phyloP scores from a whole-genome alignment of 2,797 vertebrate genomes.

The Okamejei kenojei region DNA sequence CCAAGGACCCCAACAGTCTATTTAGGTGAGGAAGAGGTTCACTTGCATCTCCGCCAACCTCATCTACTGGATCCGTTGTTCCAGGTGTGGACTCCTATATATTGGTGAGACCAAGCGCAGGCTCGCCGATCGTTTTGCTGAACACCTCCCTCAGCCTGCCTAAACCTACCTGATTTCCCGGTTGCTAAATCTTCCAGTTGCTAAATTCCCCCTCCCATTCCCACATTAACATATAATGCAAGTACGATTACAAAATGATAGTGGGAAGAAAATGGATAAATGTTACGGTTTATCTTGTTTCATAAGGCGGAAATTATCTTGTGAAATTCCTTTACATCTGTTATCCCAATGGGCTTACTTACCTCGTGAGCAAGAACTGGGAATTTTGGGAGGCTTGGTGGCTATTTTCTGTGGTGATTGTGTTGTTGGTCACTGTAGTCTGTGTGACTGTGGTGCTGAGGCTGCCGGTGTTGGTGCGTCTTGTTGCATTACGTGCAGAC shows the following conservation, averaged over 20 bases:
- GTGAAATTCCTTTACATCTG: neutral
- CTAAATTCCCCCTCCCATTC: too few relatives aligned
- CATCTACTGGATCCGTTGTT: too few relatives aligned
- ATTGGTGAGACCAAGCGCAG: too few relatives aligned
- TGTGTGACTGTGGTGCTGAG: constrained; percentile 74
- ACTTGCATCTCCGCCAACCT: too few relatives aligned
- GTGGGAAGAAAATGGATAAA: neutral
- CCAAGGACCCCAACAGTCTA: too few relatives aligned
- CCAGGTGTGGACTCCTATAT: too few relatives aligned
- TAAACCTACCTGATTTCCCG: too few relatives aligned
- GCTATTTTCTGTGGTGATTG: constrained; percentile 72
- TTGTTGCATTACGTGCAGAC: constrained; percentile 79
- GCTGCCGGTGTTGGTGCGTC: constrained; percentile 80
- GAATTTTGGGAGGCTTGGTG: constrained; percentile 80
- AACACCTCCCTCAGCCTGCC: too few relatives aligned
- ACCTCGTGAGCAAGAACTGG: constrained; percentile 95
- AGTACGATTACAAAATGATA: neutral
- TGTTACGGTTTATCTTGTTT: neutral
- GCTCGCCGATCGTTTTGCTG: too few relatives aligned
- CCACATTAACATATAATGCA: neutral
- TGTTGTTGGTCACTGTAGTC: constrained; percentile 69
- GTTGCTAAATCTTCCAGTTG: neutral
- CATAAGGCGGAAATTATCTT: neutral
- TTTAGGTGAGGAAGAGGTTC: too few relatives aligned
- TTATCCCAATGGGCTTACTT: constrained; percentile 43